Evolutionary conservation across 2,888 invertebrate genomes (phyloP), one percentile per base, ranked within the genome.

Genomic region (Xestia rhomboidea): DNA sequence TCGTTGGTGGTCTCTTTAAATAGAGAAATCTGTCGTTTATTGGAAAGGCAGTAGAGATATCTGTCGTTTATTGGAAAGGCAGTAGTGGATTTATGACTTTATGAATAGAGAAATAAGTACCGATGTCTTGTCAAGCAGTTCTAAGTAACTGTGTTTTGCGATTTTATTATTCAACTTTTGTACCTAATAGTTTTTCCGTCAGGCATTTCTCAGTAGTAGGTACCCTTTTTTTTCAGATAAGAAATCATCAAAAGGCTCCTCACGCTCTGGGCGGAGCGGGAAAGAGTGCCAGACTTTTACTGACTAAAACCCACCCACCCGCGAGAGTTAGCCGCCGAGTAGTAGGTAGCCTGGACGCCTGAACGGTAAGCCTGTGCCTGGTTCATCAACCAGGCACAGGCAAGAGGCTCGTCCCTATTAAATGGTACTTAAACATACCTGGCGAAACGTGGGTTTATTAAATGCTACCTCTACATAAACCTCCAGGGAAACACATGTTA

Each of bases 1-100:
- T 73, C 57, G 79, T 77, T 57, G 81, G 85, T 87, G 85, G 81
- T 84, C 87, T 80, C 2, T 30, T 13, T n/a, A 15, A 18, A 34
- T 21, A 41, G 15, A 68, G 1, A 68, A 64, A 38, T 69, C 3
- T 13, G 27, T 7, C 8, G 3, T 41, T 15, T 41, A 41, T 8
- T 63, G n/a, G 24, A 1, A 49, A 49, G 13, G 13, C 5, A 41
- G 7, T 21, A 41, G 15, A 68, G 1, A 68, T 57, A 38, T 69
- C 3, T 13, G n/a, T 7, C 15, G 3, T 41, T 15, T 41, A 41
- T 8, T 63, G n/a, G 24, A 1, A 49, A 49, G 8, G 13, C 5
- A 41, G 7, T 24, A 8, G 68, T 21, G 21, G 18, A 46, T 76
- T n/a, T 60, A 60, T 41, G 41, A 27, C 51, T 68, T 57, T 67